A percentile compares a stretch with the other conserved stretches of the same genome.
phyloP scores from a whole-genome alignment of 2,888 invertebrate species.

The Ecliptopera silaceata region DNA sequence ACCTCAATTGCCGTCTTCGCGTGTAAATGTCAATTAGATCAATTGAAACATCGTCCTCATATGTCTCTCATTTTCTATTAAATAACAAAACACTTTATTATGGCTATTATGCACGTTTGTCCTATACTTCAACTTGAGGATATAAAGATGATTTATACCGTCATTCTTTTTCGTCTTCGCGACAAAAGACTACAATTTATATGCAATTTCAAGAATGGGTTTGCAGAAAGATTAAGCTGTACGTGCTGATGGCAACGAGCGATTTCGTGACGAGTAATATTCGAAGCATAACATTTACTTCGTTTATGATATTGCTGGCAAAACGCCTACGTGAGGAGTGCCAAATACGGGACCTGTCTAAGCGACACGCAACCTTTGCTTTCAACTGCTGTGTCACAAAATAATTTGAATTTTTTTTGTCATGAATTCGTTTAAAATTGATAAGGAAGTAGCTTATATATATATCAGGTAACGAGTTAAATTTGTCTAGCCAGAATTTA shows the following conservation, averaged over 20 bases:
- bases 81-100: background rate
- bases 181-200: conserved; percentile 14
- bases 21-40: conserved; percentile 27
- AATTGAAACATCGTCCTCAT: conserved; percentile 20
- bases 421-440: background rate
- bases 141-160: background rate
- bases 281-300: conserved; percentile 40
- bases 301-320: conserved; percentile 48
- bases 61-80: conserved; percentile 17
- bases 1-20: conserved; percentile 29
- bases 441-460: no score
- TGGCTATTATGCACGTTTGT: background rate
- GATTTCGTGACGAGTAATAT: conserved; percentile 43
- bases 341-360: conserved; percentile 48
- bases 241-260: conserved; percentile 39
- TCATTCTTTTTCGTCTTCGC: background rate
- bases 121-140: conserved; percentile 2
- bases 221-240: conserved; percentile 26
- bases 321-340: conserved; percentile 51
- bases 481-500: no score
- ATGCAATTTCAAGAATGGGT: conserved; percentile 17
- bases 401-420: background rate
- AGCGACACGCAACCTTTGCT: conserved; percentile 41
- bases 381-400: conserved; percentile 19
- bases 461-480: no score